Evolutionary conservation across 2,113 vertebrate species (phyloP).

Genomic region (Urocitellus parryii): DNA sequence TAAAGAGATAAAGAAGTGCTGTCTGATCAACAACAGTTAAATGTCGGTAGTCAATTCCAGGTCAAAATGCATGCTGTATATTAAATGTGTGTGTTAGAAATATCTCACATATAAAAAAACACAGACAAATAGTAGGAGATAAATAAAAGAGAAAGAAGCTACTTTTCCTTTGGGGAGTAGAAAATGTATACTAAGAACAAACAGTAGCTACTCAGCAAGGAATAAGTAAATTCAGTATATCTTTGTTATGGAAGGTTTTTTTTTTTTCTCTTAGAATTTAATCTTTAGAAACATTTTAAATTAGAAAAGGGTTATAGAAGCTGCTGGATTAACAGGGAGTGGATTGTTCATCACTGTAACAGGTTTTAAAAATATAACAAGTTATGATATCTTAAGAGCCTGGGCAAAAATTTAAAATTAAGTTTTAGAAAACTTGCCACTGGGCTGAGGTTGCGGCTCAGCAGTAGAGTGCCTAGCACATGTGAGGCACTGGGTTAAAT

Average conservation of each 20-base stretch:
- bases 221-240: background rate
- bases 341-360: background rate
- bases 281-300: conserved; percentile 21
- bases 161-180: no score
- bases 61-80: conserved; percentile 71
- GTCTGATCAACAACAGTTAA: conserved; percentile 82
- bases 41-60: conserved; percentile 76
- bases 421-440: background rate
- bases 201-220: background rate
- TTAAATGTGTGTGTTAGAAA: conserved; percentile 66
- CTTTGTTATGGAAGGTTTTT: background rate
- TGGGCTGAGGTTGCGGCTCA: no score
- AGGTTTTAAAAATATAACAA: background rate
- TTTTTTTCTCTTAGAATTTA: background rate
- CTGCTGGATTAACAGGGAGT: background rate
- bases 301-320: background rate
- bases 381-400: background rate
- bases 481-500: no score
- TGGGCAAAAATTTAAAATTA: background rate
- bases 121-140: conserved; percentile 46
- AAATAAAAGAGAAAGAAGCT: background rate
- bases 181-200: background rate
- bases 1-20: conserved; percentile 80
- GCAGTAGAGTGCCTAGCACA: no score
- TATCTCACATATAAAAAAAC: conserved; percentile 61